Evolutionary conservation across 1,140 invertebrate species (phyloP).

Genomic region (Leptinotarsa defecta): DNA sequence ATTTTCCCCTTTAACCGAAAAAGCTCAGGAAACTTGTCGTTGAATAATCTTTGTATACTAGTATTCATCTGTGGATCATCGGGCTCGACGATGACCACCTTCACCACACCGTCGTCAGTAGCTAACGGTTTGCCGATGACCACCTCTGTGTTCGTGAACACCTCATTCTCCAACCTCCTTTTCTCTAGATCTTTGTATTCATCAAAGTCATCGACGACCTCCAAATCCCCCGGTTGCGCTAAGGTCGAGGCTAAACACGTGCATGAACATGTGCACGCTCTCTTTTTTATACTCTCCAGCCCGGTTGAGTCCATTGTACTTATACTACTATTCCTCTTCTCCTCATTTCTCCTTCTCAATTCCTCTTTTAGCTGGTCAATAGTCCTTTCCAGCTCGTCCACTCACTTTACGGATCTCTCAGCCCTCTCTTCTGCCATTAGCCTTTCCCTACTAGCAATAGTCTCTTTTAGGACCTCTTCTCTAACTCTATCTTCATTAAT

Average conservation of each 20-base stretch:
- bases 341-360: not conserved
- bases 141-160: constrained; percentile 29
- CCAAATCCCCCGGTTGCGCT: not conserved
- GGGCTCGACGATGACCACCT: constrained; percentile 31
- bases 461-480: not conserved
- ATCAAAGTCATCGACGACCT: not conserved
- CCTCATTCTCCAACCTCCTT: constrained; percentile 1
- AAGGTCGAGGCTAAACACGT: not conserved
- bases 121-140: constrained; percentile 27
- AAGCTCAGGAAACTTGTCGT: no score
- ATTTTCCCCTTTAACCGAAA: no score
- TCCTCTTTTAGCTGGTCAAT: not conserved
- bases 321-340: not conserved
- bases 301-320: not conserved
- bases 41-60: constrained; percentile 20
- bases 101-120: constrained; percentile 13
- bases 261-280: not conserved
- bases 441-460: not conserved
- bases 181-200: not conserved
- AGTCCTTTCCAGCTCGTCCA: not conserved
- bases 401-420: not conserved
- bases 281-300: not conserved
- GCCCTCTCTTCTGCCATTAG: not conserved
- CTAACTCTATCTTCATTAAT: not conserved
- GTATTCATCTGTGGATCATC: constrained; percentile 27